These are phyloP conservation scores for Aphelocoma californica DNA, from an alignment of 2,797 vertebrate species.

Conservation along the genomic window DNA sequence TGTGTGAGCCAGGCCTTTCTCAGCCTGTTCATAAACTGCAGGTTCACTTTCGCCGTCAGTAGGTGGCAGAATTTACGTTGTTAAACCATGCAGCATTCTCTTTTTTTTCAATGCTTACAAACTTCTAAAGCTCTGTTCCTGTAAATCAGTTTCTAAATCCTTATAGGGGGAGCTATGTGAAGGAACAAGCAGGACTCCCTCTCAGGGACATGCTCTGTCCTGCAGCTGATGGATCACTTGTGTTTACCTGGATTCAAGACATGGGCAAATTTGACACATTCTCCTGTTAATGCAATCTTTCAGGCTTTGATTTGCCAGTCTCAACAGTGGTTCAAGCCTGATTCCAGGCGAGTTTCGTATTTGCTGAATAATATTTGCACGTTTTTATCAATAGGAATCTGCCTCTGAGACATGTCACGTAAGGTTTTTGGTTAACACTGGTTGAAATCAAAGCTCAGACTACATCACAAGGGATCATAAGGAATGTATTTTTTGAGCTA, in stretches of 20 bases:
- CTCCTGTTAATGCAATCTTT: not conserved
- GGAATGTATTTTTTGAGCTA: not conserved
- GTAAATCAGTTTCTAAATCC: not conserved
- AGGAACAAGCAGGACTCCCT: not conserved
- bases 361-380: not conserved
- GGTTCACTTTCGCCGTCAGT: slow-evolving; percentile 60
- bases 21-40: not conserved
- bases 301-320: not conserved
- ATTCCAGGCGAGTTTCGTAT: not conserved
- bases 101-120: not conserved
- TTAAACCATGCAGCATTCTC: slow-evolving; percentile 16
- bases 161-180: not conserved
- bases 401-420: not conserved
- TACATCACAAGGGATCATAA: not conserved
- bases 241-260: not conserved
- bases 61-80: slow-evolving; percentile 73
- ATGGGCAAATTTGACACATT: not conserved
- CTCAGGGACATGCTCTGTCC: not conserved
- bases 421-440: not conserved
- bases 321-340: not conserved
- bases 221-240: not conserved
- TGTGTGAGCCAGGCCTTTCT: not conserved
- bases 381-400: not conserved
- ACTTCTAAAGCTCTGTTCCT: not conserved
- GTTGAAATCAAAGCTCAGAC: not conserved